Percentiles rank a stretch among this genome's conserved stretches.
Evolutionary conservation across 2,113 vertebrate genomes (phyloP).

Genomic region (Tachycineta bicolor): DNA sequence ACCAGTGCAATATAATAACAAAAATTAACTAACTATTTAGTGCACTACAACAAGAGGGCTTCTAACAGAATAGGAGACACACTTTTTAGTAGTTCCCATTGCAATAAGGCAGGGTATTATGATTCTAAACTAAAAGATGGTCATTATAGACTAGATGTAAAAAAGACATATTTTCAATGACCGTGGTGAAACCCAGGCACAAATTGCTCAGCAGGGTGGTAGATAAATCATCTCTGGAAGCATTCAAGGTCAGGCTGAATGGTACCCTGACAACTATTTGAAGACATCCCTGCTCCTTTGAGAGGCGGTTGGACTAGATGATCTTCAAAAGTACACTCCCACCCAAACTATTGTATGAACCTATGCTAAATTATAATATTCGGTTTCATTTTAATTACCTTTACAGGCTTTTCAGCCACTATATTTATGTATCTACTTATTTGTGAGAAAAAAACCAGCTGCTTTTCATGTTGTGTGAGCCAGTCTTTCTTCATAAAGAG

Average conservation of each 20-base stretch:
- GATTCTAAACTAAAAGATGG: neutral
- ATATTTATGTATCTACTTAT: neutral
- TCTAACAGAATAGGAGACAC: neutral
- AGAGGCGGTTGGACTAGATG: neutral
- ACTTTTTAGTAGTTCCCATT: neutral
- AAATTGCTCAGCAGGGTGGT: neutral
- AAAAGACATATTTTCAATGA: neutral
- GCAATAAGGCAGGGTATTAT: neutral
- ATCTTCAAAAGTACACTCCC: neutral
- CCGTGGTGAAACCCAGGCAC: neutral
- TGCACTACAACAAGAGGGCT: neutral
- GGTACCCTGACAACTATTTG: neutral
- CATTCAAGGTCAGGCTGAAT: neutral
- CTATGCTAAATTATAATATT: neutral
- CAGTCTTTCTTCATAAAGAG: neutral
- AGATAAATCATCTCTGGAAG: neutral
- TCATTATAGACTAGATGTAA: neutral
- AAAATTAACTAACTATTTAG: too few species aligned
- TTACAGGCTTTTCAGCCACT: neutral
- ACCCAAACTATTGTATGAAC: neutral
- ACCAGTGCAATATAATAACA: too few species aligned
- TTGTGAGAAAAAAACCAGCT: neutral
- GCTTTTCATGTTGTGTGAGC: neutral
- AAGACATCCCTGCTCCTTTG: neutral
- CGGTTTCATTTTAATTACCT: neutral